A percentile compares a stretch with the other conserved stretches of the same genome.
Evolutionary conservation across 1,140 invertebrate genomes (phyloP).

Genomic region (Brevipalpus yothersi): DNA sequence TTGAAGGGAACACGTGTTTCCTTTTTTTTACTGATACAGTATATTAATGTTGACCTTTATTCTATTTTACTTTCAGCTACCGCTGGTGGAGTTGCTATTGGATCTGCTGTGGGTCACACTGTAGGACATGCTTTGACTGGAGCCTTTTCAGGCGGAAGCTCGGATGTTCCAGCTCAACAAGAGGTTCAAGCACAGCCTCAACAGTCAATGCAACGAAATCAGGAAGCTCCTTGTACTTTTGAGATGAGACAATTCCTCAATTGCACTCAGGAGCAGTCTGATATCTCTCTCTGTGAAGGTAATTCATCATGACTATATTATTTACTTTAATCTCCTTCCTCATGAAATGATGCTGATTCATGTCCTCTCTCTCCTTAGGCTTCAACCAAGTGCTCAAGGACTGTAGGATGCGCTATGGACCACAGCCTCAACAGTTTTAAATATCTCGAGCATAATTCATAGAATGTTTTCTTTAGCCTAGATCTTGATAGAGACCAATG

Average conservation of each 20-base stretch:
- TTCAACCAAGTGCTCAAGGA: slow-evolving; percentile 78
- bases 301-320: too few relatives aligned
- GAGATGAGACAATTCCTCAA: slow-evolving; percentile 69
- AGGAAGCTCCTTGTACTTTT: slow-evolving; percentile 27
- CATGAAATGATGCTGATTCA: too few relatives aligned
- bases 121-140: slow-evolving; percentile 60
- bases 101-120: slow-evolving; percentile 37
- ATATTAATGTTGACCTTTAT: too few relatives aligned
- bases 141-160: slow-evolving; percentile 38
- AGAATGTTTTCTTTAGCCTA: too few relatives aligned
- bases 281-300: slow-evolving; percentile 60
- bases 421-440: background rate
- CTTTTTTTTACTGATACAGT: too few relatives aligned
- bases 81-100: slow-evolving; percentile 20
- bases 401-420: slow-evolving; percentile 26
- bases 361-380: too few relatives aligned
- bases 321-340: too few relatives aligned
- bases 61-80: slow-evolving; percentile 10
- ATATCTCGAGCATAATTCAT: too few relatives aligned
- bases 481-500: too few relatives aligned
- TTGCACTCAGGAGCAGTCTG: slow-evolving; percentile 52
- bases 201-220: slow-evolving; percentile 1
- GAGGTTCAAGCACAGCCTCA: slow-evolving; percentile 17
- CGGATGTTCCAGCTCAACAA: slow-evolving; percentile 18
- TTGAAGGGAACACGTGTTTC: too few relatives aligned